Percentiles rank a stretch among this genome's conserved stretches.
These are phyloP conservation scores for Cryptophagus acutangulus DNA, from an alignment of 2,888 invertebrate species.

Conservation along the genomic window DNA sequence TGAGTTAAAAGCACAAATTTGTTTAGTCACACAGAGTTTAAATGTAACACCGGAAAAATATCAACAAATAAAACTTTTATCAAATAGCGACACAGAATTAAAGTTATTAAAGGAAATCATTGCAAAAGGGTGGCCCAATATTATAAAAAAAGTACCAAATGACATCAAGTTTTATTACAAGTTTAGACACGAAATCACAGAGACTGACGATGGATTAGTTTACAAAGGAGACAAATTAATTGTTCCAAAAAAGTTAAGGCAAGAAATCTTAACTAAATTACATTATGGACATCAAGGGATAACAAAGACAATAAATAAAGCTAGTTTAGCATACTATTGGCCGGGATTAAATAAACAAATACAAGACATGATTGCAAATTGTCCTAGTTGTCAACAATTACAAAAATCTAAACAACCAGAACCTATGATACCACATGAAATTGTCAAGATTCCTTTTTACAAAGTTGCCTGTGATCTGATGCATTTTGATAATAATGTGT, in stretches of 20 bases:
- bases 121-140: neutral
- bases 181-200: neutral
- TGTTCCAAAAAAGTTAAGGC: neutral
- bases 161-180: neutral
- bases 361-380: constrained; percentile 4
- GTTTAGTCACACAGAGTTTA: too few relatives aligned
- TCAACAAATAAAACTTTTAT: too few relatives aligned
- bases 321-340: constrained; percentile 9
- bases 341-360: constrained; percentile 9
- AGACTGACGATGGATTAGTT: neutral
- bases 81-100: too few relatives aligned
- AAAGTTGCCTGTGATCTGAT: neutral
- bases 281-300: constrained; percentile 9
- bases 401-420: constrained; percentile 1
- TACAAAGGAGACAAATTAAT: neutral
- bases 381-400: too few relatives aligned
- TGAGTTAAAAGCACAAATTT: too few relatives aligned
- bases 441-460: neutral
- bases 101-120: too few relatives aligned
- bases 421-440: constrained; percentile 1
- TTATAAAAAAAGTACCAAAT: neutral
- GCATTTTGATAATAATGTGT: neutral
- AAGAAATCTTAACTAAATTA: neutral
- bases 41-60: too few relatives aligned
- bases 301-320: constrained; percentile 5